Evolutionary conservation across 2,888 invertebrate genomes (phyloP).

Genomic region (Phyllotreta striolata): DNA sequence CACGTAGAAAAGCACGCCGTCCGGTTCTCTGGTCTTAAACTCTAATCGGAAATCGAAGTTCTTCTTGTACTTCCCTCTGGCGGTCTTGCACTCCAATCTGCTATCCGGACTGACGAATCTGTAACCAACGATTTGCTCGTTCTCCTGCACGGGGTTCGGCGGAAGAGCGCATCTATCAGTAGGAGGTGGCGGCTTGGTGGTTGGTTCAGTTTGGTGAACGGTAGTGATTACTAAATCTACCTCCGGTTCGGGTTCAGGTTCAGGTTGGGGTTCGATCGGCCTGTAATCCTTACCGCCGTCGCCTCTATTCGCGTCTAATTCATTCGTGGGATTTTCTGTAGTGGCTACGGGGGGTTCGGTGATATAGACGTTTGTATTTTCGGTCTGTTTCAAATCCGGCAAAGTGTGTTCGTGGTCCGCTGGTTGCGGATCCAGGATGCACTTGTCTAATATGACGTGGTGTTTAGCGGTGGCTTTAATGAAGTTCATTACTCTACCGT

Average conservation of each 20-base stretch:
- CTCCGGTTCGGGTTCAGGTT: neutral
- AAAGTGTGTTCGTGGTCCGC: slow-evolving; percentile 46
- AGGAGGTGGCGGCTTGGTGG: slow-evolving; percentile 54
- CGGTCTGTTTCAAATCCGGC: slow-evolving; percentile 53
- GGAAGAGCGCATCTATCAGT: slow-evolving; percentile 64
- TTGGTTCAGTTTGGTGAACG: slow-evolving; percentile 53
- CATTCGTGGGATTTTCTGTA: slow-evolving; percentile 40
- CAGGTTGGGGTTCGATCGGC: neutral
- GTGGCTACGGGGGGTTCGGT: slow-evolving; percentile 37
- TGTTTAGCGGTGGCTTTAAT: slow-evolving; percentile 71
- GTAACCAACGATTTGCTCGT: slow-evolving; percentile 57
- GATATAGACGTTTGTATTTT: slow-evolving; percentile 42
- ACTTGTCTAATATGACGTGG: slow-evolving; percentile 69
- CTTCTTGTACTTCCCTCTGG: slow-evolving; percentile 67
- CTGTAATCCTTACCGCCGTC: slow-evolving; percentile 38
- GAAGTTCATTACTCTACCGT: slow-evolving; percentile 82
- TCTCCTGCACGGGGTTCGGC: slow-evolving; percentile 60
- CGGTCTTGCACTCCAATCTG: slow-evolving; percentile 73
- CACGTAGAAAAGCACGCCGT: slow-evolving; percentile 87
- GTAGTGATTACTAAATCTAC: slow-evolving; percentile 23
- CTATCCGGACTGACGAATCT: slow-evolving; percentile 74
- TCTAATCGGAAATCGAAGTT: slow-evolving; percentile 79
- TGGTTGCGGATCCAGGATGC: slow-evolving; percentile 60
- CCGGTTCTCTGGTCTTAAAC: slow-evolving; percentile 77
- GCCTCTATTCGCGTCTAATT: slow-evolving; percentile 28